Evolutionary conservation across 2,888 invertebrate species (phyloP).

Genomic region (Minunthozetes semirufus): DNA sequence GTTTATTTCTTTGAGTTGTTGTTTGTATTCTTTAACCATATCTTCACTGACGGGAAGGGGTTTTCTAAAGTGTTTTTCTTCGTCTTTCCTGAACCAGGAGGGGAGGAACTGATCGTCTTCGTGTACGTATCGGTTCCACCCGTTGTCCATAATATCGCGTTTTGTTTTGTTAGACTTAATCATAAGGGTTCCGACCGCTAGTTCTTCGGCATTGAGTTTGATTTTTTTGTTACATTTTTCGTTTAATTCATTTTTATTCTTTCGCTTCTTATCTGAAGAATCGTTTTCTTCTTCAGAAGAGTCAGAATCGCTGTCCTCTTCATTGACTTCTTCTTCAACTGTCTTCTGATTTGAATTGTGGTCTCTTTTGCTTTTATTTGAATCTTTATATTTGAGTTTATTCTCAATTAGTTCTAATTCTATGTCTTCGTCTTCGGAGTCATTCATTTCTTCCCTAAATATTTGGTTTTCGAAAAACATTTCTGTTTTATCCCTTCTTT

Average conservation of each 20-base stretch:
- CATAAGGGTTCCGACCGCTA: slow-evolving; percentile 87
- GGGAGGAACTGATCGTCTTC: slow-evolving; percentile 83
- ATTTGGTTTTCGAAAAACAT: slow-evolving; percentile 48
- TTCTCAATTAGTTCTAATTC: slow-evolving; percentile 43
- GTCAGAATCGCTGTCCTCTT: slow-evolving; percentile 31
- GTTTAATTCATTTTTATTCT: slow-evolving; percentile 49
- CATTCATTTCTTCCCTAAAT: slow-evolving; percentile 38
- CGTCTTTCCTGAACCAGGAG: slow-evolving; percentile 92
- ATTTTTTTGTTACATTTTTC: slow-evolving; percentile 53
- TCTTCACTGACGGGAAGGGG: slow-evolving; percentile 75
- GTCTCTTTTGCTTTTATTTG: slow-evolving; percentile 23
- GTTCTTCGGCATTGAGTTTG: slow-evolving; percentile 73
- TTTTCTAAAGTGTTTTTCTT: slow-evolving; percentile 78
- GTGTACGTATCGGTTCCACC: slow-evolving; percentile 66
- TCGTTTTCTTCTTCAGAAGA: slow-evolving; percentile 36
- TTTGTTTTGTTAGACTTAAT: slow-evolving; percentile 81
- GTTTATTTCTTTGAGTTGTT: slow-evolving; percentile 69
- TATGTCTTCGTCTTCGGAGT: slow-evolving; percentile 41
- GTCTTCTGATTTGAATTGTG: slow-evolving; percentile 12
- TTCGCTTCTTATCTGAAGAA: slow-evolving; percentile 37
- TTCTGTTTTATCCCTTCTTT: slow-evolving; percentile 45
- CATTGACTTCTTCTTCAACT: slow-evolving; percentile 45
- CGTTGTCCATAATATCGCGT: slow-evolving; percentile 79
- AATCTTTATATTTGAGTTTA: not conserved
- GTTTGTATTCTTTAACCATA: slow-evolving; percentile 73